Evolutionary conservation across 2,113 vertebrate species (phyloP), one percentile per base, ranked within the genome.

Genomic region (Oryzias curvinotus): DNA sequence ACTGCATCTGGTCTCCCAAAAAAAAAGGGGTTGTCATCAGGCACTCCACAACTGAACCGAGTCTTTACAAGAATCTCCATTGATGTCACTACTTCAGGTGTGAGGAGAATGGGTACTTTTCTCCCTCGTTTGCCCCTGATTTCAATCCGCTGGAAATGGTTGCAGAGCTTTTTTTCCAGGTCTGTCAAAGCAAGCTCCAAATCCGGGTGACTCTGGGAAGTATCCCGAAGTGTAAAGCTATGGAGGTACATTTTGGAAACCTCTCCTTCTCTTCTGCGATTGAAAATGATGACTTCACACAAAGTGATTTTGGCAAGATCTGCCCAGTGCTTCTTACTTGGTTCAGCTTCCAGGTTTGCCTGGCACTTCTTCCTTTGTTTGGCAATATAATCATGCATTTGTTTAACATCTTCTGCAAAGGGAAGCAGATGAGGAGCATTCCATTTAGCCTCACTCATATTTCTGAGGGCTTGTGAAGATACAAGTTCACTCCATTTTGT

Each of bases 401-500:
- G 67, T 17, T 2, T 61, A 17, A 73, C 57, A 25, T 73, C 63
- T 56, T 67, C 52, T 45, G 71, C 15, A 45, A 67, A 67, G 2
- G 57, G 50, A 16, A 67, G 23, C 23, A 57, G 57, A 1, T 66
- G 52, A 25, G 57, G 52, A 47, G 12, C 16, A 26, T 61, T 67
- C 64, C 63, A 46, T 41, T 74, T 73, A 1, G 13, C 53, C 46
- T 66, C 71, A 30, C 7, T 61, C 43, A 65, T 4, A 18, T 23
- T 60, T 12, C 64, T 62, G 17, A 62, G 47, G 25, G 71, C 71
- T 14, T 74, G 58, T 1, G 64, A 52, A 5, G 58, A 68, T 3
- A 74, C 45, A 30, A 52, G 41, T n/a, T 67, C 57, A n/a, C 12
- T 74, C 58, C 62, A 73, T 50, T 49, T 65, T 5, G 55, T 65